These are phyloP conservation scores for Limonius californicus DNA, from an alignment of 1,140 invertebrate species.

Conservation along the genomic window DNA sequence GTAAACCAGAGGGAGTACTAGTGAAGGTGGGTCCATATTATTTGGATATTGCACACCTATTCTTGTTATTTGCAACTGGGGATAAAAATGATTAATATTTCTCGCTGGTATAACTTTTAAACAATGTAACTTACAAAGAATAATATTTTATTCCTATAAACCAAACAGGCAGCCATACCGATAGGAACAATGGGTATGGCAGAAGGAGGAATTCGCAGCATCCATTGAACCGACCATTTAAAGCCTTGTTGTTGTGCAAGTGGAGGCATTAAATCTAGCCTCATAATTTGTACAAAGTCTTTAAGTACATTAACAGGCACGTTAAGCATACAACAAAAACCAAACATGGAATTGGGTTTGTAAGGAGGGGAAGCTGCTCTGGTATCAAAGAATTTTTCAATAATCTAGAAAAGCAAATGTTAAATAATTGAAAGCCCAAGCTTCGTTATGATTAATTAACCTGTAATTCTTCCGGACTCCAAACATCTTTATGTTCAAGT, in stretches of 20 bases:
- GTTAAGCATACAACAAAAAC: slow-evolving; percentile 78
- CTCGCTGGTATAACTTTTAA: too few species aligned
- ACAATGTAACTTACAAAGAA: slow-evolving; percentile 90
- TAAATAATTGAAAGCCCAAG: too few species aligned
- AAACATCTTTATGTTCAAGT: slow-evolving; percentile 81
- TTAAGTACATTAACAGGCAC: slow-evolving; percentile 81
- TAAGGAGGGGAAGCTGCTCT: slow-evolving; percentile 83
- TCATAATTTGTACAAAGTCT: slow-evolving; percentile 88
- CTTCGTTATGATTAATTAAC: too few species aligned
- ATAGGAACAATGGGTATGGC: slow-evolving; percentile 78
- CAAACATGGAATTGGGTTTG: slow-evolving; percentile 80
- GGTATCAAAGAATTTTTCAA: slow-evolving; percentile 90
- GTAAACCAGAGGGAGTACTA: slow-evolving; percentile 86
- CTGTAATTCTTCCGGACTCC: slow-evolving; percentile 80
- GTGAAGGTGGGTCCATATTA: slow-evolving; percentile 66
- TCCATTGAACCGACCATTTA: slow-evolving; percentile 84
- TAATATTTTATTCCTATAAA: slow-evolving; percentile 80
- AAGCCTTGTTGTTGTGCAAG: slow-evolving; percentile 60
- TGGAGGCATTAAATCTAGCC: slow-evolving; percentile 69
- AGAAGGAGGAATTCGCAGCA: slow-evolving; percentile 84
- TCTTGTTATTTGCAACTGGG: slow-evolving; percentile 84
- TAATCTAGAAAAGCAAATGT: slow-evolving; percentile 63
- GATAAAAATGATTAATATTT: too few species aligned
- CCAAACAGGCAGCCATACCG: slow-evolving; percentile 78
- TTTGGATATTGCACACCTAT: slow-evolving; percentile 60